Base-by-base conservation (phyloP, 2,888 invertebrate genomes). In the Anthophora plumipes region DNA sequence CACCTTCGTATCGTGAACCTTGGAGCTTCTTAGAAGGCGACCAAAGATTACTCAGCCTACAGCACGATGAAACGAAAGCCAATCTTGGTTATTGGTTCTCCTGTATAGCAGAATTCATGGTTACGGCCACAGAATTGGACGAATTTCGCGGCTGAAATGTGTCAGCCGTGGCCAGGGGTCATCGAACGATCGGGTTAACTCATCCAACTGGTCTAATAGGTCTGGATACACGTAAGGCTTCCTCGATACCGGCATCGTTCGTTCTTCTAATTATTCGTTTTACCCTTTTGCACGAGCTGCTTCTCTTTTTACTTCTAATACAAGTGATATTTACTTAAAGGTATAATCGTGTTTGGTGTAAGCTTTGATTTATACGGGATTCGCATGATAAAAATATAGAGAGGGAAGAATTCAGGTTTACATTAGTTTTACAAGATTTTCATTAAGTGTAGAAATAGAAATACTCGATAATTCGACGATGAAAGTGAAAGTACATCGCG, bases 11-110 rank as follows among this genome's bases (percentile, higher is more conserved):
- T 31, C 7, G 71, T 64, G 78, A 85, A 75, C 79, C 57, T 77
- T 63, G 66, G 59, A 66, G 78, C 73, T 73, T 69, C 64, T 63
- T 69, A 81, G 73, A 76, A 41, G 78, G 68, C 75, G 46, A 72
- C 74, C 67, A 84, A 88, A 89, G 91, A 89, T 90, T 89, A 89
- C 83, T 64, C 64, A 69, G 72, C 67, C 39, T 67, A 64, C 68
- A 59, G 69, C 61, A 64, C 80, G 86, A 85, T 61, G 87, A 87
- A 90, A 89, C 87, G 83, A 89, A 84, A 89, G 89, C 83, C 91
- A 91, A 91, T 91, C 88, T 90, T 85, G 79, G 89, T 90, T 91
- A 91, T 90, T 90, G 91, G 90, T 80, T 81, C n/a, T n/a, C 66
- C 73, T 77, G 84, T 86, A 85, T 85, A 86, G 78, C 71, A 81